Percentiles rank a stretch among this genome's conserved stretches.
phyloP scores from a whole-genome alignment of 1,140 invertebrate genomes.

The Drosophila ohnishii region DNA sequence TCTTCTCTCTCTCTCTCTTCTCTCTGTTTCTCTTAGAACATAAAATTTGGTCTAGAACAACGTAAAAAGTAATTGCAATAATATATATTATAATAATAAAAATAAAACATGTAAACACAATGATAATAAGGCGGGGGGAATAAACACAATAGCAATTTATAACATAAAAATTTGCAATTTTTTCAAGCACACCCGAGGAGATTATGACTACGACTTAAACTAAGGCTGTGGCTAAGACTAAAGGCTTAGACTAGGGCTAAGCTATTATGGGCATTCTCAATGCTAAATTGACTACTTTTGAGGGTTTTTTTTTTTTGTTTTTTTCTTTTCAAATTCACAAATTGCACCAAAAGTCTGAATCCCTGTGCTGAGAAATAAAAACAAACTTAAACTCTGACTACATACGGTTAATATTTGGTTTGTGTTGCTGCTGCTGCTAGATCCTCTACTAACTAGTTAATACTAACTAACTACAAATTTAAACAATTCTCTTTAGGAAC shows the following conservation, averaged over 20 bases:
- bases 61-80: slow-evolving; percentile 43
- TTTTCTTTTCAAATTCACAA: not conserved
- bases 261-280: slow-evolving; percentile 40
- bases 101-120: slow-evolving; percentile 68
- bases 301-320: too few species aligned
- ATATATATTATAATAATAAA: slow-evolving; percentile 11
- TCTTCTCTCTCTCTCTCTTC: slow-evolving; percentile 3
- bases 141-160: slow-evolving; percentile 58
- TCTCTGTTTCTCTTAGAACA: slow-evolving; percentile 8
- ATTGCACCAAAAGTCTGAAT: slow-evolving; percentile 12
- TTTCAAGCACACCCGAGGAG: slow-evolving; percentile 14
- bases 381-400: slow-evolving; percentile 21
- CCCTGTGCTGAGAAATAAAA: slow-evolving; percentile 23
- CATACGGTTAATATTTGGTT: slow-evolving; percentile 65
- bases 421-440: slow-evolving; percentile 43
- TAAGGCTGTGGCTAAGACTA: not conserved
- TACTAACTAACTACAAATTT: slow-evolving; percentile 13
- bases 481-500: slow-evolving; percentile 22
- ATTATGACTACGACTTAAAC: not conserved
- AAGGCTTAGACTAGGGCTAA: not conserved
- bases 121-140: slow-evolving; percentile 11
- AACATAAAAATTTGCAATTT: slow-evolving; percentile 35
- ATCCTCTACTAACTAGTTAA: slow-evolving; percentile 10
- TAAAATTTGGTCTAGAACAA: slow-evolving; percentile 64
- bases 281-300: slow-evolving; percentile 60